phyloP scores from a whole-genome alignment of 2,888 invertebrate genomes.

The Ennomos quercinarius region DNA sequence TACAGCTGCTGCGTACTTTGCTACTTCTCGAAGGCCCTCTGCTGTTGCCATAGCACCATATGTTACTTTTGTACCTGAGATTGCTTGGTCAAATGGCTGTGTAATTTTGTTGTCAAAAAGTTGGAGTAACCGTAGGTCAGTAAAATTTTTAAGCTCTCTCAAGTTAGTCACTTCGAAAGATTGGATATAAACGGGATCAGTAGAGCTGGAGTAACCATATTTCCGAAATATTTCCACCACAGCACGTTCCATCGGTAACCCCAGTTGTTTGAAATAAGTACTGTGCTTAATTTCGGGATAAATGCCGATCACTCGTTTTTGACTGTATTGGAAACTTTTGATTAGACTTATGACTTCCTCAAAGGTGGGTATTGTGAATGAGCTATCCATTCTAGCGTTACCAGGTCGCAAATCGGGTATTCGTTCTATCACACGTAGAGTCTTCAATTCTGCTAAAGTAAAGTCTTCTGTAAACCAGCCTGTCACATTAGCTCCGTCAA shows the following conservation, averaged over 20 bases:
- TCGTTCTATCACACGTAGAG: constrained; percentile 68
- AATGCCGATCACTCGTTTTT: constrained; percentile 68
- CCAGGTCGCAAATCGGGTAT: constrained; percentile 68
- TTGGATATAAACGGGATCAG: constrained; percentile 72
- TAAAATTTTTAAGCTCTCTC: constrained; percentile 66
- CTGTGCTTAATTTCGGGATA: constrained; percentile 77
- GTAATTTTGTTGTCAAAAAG: constrained; percentile 5
- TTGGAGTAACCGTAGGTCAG: constrained; percentile 34
- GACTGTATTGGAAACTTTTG: constrained; percentile 65
- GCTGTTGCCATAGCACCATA: constrained; percentile 71
- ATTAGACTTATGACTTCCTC: constrained; percentile 76
- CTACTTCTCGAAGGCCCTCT: constrained; percentile 66
- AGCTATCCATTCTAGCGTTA: constrained; percentile 67
- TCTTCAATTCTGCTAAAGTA: constrained; percentile 73
- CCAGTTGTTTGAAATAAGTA: constrained; percentile 63
- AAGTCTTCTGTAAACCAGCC: constrained; percentile 81
- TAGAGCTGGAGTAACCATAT: constrained; percentile 64
- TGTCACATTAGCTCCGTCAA: constrained; percentile 58
- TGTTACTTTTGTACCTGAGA: constrained; percentile 60
- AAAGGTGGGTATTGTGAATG: constrained; percentile 67
- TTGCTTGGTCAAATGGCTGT: constrained; percentile 66
- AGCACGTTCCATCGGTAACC: constrained; percentile 65
- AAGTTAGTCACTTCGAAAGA: constrained; percentile 76
- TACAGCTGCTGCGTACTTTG: constrained; percentile 71
- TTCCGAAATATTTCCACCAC: constrained; percentile 63